Evolutionary conservation across 2,797 vertebrate species (phyloP).

Genomic region (Melopsittacus undulatus): DNA sequence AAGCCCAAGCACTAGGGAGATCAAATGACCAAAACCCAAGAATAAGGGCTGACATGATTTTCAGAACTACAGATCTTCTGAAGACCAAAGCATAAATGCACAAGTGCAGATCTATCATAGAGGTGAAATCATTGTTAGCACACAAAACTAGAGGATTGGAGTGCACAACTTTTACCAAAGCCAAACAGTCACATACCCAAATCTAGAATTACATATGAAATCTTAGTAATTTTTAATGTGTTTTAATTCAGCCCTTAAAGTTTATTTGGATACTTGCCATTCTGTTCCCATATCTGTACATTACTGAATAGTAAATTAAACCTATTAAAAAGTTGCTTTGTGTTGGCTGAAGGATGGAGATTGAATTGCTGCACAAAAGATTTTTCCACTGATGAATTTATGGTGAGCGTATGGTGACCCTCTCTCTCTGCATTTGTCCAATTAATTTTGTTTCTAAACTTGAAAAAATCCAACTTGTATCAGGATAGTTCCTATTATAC

Average conservation of each 20-base stretch:
- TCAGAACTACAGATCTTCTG: not conserved
- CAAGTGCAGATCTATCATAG: accelerated
- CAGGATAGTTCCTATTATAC: constrained; percentile 19
- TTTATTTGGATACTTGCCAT: constrained; percentile 5
- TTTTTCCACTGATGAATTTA: constrained; percentile 17
- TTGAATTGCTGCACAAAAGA: constrained; percentile 21
- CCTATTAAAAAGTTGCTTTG: constrained; percentile 16
- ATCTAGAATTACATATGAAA: not conserved
- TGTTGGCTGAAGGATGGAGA: not conserved
- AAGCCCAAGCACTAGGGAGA: not conserved
- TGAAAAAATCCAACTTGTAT: not conserved
- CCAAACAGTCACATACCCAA: not conserved
- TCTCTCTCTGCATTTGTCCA: constrained; percentile 8
- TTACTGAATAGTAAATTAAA: constrained; percentile 28
- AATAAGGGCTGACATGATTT: not conserved
- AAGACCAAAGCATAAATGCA: not conserved
- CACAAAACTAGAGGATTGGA: accelerated
- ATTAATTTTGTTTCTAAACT: constrained; percentile 56
- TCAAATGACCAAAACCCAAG: not conserved
- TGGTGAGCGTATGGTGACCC: not conserved
- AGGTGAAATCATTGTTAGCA: not conserved
- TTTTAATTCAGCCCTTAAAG: not conserved
- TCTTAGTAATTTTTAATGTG: not conserved
- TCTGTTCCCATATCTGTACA: not conserved
- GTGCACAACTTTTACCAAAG: not conserved